A percentile compares a stretch with the other conserved stretches of the same genome.
phyloP scores from a whole-genome alignment of 2,888 invertebrate species.

The Lasioglossum malachurum region DNA sequence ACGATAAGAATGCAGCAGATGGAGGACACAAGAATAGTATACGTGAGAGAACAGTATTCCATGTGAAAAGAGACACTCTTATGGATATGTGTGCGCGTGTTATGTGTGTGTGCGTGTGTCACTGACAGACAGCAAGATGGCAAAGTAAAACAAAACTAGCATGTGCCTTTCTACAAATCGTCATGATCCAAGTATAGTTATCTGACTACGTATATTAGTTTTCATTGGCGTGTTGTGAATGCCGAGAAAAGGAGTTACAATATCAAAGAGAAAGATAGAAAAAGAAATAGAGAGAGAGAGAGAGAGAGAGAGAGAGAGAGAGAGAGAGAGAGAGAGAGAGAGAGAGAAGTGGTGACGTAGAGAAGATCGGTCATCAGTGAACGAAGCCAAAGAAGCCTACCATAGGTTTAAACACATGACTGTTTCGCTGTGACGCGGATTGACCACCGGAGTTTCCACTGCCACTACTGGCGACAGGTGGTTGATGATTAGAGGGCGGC shows the following conservation, averaged over 20 bases:
- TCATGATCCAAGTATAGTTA: constrained; percentile 34
- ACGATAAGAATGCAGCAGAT: constrained; percentile 60
- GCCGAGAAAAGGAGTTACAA: constrained; percentile 28
- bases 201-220: constrained; percentile 50
- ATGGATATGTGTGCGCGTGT: background rate
- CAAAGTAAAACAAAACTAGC: constrained; percentile 64
- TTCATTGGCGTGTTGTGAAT: constrained; percentile 29
- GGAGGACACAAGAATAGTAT: constrained; percentile 55
- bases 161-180: constrained; percentile 64
- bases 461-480: constrained; percentile 85
- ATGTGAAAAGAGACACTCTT: constrained; percentile 30
- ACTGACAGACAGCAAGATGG: constrained; percentile 56
- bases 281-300: background rate
- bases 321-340: constrained; percentile 8
- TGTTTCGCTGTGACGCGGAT: constrained; percentile 91
- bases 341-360: constrained; percentile 1
- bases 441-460: constrained; percentile 80
- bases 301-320: background rate
- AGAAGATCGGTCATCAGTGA: background rate
- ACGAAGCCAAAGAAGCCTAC: constrained; percentile 85
- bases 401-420: constrained; percentile 95
- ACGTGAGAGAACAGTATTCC: constrained; percentile 49
- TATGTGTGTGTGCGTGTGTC: constrained; percentile 35
- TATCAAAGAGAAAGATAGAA: constrained; percentile 12
- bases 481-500: constrained; percentile 83